These are phyloP conservation scores for Luscinia megarhynchos DNA, from an alignment of 2,797 vertebrate genomes.

Conservation along the genomic window DNA sequence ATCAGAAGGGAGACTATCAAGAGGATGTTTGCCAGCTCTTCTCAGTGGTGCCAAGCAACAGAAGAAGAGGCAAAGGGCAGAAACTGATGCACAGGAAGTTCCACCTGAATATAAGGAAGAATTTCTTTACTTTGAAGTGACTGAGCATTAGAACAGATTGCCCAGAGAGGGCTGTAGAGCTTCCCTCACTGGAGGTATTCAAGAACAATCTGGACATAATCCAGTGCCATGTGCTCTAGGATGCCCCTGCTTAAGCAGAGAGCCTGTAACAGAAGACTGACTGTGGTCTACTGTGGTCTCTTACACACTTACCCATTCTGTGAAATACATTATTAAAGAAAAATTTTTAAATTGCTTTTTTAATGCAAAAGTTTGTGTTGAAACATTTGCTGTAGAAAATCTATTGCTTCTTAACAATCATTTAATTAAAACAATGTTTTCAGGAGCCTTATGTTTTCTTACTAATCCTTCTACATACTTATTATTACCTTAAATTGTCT, in stretches of 20 bases:
- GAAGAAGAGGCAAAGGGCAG: neutral
- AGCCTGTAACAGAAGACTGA: neutral
- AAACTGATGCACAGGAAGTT: neutral
- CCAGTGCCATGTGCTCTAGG: neutral
- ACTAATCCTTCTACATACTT: neutral
- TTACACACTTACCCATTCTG: neutral
- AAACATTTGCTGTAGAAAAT: neutral
- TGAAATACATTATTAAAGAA: neutral
- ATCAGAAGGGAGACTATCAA: neutral
- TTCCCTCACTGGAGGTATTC: neutral
- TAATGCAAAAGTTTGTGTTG: neutral
- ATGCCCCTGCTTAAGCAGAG: neutral
- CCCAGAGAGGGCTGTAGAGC: neutral
- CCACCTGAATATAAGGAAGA: neutral
- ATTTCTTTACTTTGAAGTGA: neutral
- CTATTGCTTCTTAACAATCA: neutral
- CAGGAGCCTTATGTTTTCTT: neutral
- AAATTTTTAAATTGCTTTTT: neutral
- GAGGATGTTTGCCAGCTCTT: neutral
- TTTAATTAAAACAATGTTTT: neutral
- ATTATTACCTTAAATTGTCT: neutral
- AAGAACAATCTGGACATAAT: neutral
- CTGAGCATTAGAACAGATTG: neutral
- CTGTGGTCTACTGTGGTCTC: neutral
- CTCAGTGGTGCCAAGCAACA: neutral